Conservation (phyloP, 2,113 vertebrate genomes). For the Actenoides hombroni region DNA sequence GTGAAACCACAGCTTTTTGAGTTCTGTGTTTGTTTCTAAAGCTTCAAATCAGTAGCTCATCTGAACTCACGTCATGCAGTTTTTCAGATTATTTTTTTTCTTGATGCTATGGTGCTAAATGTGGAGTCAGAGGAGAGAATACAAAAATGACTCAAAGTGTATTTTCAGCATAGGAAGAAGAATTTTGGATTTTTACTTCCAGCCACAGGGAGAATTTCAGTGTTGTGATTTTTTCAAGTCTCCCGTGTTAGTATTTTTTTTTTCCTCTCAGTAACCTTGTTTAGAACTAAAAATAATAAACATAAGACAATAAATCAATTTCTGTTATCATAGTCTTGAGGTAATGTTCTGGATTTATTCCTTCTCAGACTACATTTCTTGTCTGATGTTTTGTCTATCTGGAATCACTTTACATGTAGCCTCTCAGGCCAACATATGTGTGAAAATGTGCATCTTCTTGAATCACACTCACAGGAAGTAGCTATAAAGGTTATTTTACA, state of each 20-base stretch:
- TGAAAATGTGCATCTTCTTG: background rate
- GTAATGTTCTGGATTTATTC: background rate
- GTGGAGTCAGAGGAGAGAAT: background rate
- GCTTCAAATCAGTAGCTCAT: background rate
- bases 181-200: background rate
- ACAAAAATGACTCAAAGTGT: background rate
- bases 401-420: background rate
- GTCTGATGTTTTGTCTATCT: background rate
- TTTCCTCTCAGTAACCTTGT: background rate
- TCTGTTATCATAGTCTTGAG: background rate
- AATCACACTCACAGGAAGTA: background rate
- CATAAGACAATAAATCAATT: background rate
- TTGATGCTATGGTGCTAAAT: background rate
- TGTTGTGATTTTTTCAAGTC: background rate
- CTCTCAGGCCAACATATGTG: background rate
- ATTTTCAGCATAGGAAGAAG: background rate
- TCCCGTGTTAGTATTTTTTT: background rate
- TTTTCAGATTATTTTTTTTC: background rate
- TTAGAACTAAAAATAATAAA: background rate
- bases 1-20: background rate
- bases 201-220: background rate
- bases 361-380: background rate
- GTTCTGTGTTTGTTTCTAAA: background rate
- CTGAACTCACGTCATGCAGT: background rate
- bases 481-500: background rate